Evolutionary conservation across 2,888 invertebrate species (phyloP).

Genomic region (Dynastes grantii): DNA sequence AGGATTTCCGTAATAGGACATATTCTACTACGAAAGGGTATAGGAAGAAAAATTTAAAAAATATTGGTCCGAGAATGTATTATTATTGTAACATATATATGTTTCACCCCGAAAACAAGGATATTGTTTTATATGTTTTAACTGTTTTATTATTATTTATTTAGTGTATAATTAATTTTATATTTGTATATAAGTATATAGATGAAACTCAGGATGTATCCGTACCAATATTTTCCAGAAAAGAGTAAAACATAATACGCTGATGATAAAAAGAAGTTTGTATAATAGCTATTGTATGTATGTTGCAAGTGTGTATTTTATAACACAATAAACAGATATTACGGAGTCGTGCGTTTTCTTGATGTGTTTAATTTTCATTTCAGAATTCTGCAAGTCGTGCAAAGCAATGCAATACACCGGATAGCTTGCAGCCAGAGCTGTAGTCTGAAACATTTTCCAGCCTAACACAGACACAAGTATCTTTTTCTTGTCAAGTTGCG

Average conservation of each 20-base stretch:
- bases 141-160: slow-evolving; percentile 54
- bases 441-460: no score
- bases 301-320: slow-evolving; percentile 52
- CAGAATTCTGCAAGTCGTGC: no score
- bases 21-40: slow-evolving; percentile 7
- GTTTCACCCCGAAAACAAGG: not conserved
- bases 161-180: slow-evolving; percentile 53
- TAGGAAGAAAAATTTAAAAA: not conserved
- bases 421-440: no score
- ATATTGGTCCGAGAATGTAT: slow-evolving; percentile 37
- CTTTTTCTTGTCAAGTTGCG: no score
- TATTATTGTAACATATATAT: slow-evolving; percentile 40
- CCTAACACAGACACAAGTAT: no score
- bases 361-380: no score
- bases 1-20: slow-evolving; percentile 26
- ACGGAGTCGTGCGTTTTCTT: slow-evolving; percentile 1
- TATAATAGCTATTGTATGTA: slow-evolving; percentile 50
- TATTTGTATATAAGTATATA: slow-evolving; percentile 53
- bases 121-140: slow-evolving; percentile 52
- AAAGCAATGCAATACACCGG: no score
- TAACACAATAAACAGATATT: slow-evolving; percentile 51
- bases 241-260: slow-evolving; percentile 33
- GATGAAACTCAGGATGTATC: slow-evolving; percentile 53
- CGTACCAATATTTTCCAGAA: slow-evolving; percentile 52
- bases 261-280: slow-evolving; percentile 27